Evolutionary conservation across 2,113 vertebrate species (phyloP).

Genomic region (Microcebus lehilahytsara): DNA sequence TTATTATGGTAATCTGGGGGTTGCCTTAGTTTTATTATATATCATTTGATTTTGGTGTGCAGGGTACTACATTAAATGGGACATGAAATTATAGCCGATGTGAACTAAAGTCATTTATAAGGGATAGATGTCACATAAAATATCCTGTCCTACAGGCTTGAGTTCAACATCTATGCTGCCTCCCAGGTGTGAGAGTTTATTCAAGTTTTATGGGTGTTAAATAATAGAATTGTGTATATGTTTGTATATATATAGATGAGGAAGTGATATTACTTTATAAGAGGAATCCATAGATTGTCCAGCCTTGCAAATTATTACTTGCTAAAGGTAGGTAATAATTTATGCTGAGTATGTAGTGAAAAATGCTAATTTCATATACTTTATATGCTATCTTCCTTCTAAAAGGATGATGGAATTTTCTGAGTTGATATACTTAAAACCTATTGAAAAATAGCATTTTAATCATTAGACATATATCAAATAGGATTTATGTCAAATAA

Average conservation of each 20-base stretch:
- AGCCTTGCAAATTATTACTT: background rate
- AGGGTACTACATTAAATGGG: background rate
- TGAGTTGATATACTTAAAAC: background rate
- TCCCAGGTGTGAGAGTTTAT: background rate
- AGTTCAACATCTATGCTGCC: background rate
- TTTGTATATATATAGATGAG: background rate
- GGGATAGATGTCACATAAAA: background rate
- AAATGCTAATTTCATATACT: conserved; percentile 1
- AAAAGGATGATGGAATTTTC: background rate
- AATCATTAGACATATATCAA: background rate
- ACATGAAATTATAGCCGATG: background rate
- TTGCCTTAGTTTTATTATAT: background rate
- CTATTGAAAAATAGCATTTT: conserved; percentile 18
- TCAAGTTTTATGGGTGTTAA: conserved; percentile 14
- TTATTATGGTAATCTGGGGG: background rate
- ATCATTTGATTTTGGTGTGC: background rate
- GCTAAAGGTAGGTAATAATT: conserved; percentile 13
- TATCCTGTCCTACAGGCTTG: background rate
- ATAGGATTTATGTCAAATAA: background rate
- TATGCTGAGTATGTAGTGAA: background rate
- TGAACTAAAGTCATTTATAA: background rate
- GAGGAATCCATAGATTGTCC: background rate
- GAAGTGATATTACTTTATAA: conserved; percentile 5
- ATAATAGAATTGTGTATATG: background rate
- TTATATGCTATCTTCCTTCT: background rate